Conservation (phyloP, 2,113 vertebrate genomes). For the Rafetus swinhoei region DNA sequence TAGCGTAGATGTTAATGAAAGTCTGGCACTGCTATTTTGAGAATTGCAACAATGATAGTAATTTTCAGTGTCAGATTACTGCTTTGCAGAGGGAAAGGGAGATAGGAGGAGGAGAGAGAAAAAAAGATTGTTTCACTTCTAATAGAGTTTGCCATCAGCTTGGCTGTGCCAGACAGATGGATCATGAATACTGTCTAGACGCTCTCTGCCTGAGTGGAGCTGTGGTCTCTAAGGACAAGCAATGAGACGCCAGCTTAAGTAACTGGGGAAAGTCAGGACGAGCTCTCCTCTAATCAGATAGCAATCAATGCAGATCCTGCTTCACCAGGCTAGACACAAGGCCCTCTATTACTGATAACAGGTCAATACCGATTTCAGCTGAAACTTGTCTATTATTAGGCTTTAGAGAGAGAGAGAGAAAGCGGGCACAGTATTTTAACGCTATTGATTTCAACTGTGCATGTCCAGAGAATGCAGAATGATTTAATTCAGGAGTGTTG, state of each 20-base stretch:
- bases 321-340: slow-evolving; percentile 15
- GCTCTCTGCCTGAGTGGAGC: slow-evolving; percentile 85
- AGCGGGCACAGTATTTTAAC: not conserved
- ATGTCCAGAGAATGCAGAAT: not conserved
- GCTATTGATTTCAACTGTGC: slow-evolving; percentile 46
- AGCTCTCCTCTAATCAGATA: slow-evolving; percentile 73
- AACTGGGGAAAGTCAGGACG: slow-evolving; percentile 79
- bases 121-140: slow-evolving; percentile 86
- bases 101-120: slow-evolving; percentile 70
- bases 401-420: not conserved
- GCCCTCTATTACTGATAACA: slow-evolving; percentile 43
- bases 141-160: slow-evolving; percentile 93
- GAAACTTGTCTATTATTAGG: slow-evolving; percentile 17
- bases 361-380: slow-evolving; percentile 35
- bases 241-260: slow-evolving; percentile 81
- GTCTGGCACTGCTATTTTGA: slow-evolving; percentile 89
- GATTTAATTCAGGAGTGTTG: not conserved
- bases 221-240: slow-evolving; percentile 85
- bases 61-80: slow-evolving; percentile 92
- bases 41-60: slow-evolving; percentile 91
- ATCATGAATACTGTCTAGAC: slow-evolving; percentile 99
- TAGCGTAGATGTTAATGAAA: slow-evolving; percentile 94
- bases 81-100: slow-evolving; percentile 81
- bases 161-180: slow-evolving; percentile 96
- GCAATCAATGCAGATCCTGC: slow-evolving; percentile 65